Evolutionary conservation across 2,113 vertebrate species (phyloP).

Genomic region (Tetrao urogallus): DNA sequence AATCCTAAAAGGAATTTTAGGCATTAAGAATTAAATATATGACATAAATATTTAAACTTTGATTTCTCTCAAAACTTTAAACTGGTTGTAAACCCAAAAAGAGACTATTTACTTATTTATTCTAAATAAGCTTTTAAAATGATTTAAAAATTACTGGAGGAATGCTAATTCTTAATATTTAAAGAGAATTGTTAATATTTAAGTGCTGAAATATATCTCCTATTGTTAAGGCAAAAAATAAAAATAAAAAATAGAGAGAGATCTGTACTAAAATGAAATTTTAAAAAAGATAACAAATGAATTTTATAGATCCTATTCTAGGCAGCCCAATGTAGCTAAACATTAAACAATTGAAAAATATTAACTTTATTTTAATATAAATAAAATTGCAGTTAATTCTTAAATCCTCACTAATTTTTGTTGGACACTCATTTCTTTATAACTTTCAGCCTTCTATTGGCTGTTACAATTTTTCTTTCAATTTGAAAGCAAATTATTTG

Average conservation of each 20-base stretch:
- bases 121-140: not conserved
- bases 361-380: not conserved
- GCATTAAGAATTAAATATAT: not conserved
- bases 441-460: not conserved
- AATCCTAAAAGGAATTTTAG: not conserved
- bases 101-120: not conserved
- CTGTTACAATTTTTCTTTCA: not conserved
- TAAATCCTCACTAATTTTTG: not conserved
- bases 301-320: rapidly evolving
- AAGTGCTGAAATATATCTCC: not conserved
- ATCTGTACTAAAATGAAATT: not conserved
- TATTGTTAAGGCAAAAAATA: not conserved
- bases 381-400: not conserved
- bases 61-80: not conserved
- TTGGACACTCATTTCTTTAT: not conserved
- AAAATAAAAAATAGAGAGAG: not conserved
- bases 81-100: not conserved
- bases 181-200: not conserved
- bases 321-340: not conserved
- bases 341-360: not conserved
- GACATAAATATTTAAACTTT: not conserved
- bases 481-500: not conserved
- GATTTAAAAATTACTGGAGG: not conserved
- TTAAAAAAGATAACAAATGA: not conserved
- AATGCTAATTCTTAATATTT: not conserved